phyloP scores from a whole-genome alignment of 2,113 vertebrate genomes.

The Paracanthobrama guichenoti region DNA sequence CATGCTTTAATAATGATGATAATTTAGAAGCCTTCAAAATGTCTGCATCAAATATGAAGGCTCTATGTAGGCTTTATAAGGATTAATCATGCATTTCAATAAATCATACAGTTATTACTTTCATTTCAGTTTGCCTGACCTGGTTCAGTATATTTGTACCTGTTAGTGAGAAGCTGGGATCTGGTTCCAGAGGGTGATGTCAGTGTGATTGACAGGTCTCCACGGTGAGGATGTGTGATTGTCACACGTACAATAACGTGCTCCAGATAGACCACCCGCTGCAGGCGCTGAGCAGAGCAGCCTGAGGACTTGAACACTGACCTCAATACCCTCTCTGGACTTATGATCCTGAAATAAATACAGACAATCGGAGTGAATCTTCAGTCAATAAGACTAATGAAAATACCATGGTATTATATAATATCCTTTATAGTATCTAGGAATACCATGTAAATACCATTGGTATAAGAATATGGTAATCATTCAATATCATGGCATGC shows the following conservation, averaged over 20 bases:
- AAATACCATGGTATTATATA: neutral
- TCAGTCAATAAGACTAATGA: too few relatives aligned
- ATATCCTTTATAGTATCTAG: neutral
- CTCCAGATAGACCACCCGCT: constrained; percentile 87
- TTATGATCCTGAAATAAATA: constrained; percentile 78
- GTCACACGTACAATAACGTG: constrained; percentile 87
- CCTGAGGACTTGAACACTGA: constrained; percentile 84
- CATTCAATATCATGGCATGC: neutral
- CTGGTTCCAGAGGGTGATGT: constrained; percentile 91
- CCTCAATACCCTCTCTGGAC: constrained; percentile 79
- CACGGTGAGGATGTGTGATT: constrained; percentile 85
- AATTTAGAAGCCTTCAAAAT: neutral
- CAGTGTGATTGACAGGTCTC: constrained; percentile 90
- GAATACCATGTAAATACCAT: neutral
- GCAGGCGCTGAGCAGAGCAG: constrained; percentile 79
- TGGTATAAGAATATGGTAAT: neutral
- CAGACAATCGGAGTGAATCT: neutral
- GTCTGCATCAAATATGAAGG: neutral
- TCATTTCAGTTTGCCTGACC: neutral
- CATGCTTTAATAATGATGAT: neutral
- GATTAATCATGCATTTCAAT: neutral
- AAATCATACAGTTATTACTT: neutral
- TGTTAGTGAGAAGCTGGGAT: constrained; percentile 90
- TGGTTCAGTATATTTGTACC: constrained; percentile 73
- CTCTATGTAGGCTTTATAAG: neutral